Evolutionary conservation across 2,797 vertebrate genomes (phyloP).

Genomic region (Phalloptychus januarius): DNA sequence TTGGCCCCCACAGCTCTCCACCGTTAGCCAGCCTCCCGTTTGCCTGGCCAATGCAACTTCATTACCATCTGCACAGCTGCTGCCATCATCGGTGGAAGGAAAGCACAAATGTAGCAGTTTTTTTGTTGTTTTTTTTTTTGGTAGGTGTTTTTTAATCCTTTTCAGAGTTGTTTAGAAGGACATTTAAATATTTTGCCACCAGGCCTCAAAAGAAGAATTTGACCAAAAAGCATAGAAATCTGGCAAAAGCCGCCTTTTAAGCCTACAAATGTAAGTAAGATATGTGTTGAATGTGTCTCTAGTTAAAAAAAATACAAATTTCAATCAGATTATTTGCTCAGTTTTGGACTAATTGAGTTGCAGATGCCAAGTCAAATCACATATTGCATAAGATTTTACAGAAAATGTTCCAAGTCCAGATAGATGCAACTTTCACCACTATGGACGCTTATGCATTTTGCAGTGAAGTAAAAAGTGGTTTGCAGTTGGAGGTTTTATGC

Average conservation of each 20-base stretch:
- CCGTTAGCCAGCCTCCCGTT: slow-evolving; percentile 57
- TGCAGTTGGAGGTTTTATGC: not conserved
- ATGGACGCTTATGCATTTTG: not conserved
- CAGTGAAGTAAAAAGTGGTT: not conserved
- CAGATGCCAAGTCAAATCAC: not conserved
- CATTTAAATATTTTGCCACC: slow-evolving; percentile 30
- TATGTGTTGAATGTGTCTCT: not conserved
- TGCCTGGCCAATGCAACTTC: slow-evolving; percentile 50
- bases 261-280: not conserved
- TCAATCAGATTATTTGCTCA: not conserved
- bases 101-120: slow-evolving; percentile 30
- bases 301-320: not conserved
- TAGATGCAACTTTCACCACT: not conserved
- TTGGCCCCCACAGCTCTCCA: slow-evolving; percentile 45
- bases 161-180: slow-evolving; percentile 39
- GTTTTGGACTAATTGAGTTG: not conserved
- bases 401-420: not conserved
- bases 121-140: not conserved
- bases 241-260: not conserved
- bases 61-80: slow-evolving; percentile 48
- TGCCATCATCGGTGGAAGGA: slow-evolving; percentile 34
- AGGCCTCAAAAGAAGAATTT: not conserved
- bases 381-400: not conserved
- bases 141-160: slow-evolving; percentile 36
- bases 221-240: not conserved